Evolutionary conservation across 2,797 vertebrate genomes (phyloP).

Genomic region (Myotis findleyi): DNA sequence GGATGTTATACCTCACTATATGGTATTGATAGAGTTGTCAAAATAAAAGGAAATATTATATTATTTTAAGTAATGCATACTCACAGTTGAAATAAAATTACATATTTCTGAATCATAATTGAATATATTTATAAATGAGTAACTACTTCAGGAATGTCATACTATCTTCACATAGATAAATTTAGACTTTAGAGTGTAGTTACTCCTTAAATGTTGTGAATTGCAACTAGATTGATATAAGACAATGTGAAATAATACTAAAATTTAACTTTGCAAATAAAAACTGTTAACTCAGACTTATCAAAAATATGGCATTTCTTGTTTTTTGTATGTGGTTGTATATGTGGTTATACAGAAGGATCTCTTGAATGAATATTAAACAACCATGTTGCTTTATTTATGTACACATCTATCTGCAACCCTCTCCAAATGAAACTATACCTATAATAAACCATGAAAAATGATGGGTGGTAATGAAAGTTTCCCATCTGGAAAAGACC

Average conservation of each 20-base stretch:
- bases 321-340: not conserved
- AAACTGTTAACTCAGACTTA: not conserved
- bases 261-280: not conserved
- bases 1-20: not conserved
- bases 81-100: constrained; percentile 18
- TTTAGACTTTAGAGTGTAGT: not conserved
- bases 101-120: not conserved
- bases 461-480: constrained; percentile 71
- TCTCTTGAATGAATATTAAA: constrained; percentile 42
- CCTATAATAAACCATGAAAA: constrained; percentile 73
- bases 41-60: not conserved
- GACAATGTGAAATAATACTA: not conserved
- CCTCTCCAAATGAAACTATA: constrained; percentile 51
- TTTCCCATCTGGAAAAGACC: constrained; percentile 79
- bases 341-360: not conserved
- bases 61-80: not conserved
- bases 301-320: not conserved
- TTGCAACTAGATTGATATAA: not conserved
- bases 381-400: constrained; percentile 60
- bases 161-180: not conserved
- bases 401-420: constrained; percentile 39
- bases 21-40: not conserved
- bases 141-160: not conserved
- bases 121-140: not conserved
- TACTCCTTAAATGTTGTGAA: not conserved